phyloP scores from a whole-genome alignment of 2,797 vertebrate species.

The Danionella dracula region DNA sequence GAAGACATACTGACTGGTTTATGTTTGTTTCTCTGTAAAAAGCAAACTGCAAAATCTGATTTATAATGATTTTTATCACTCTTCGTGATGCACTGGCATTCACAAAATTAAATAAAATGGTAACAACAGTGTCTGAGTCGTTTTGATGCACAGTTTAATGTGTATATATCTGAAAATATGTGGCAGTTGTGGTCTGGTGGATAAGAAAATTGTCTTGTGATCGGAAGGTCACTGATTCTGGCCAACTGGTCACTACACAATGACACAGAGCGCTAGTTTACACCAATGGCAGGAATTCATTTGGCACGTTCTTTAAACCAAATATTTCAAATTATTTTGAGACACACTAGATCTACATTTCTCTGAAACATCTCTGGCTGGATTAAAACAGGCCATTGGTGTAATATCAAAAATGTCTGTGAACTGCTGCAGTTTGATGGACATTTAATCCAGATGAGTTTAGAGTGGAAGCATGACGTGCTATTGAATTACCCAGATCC shows the following conservation, averaged over 20 bases:
- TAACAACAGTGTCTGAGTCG: conserved; percentile 29
- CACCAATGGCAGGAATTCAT: neutral
- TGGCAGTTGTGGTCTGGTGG: too few relatives aligned
- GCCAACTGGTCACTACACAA: too few relatives aligned
- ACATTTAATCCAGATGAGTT: conserved; percentile 45
- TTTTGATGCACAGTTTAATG: conserved; percentile 24
- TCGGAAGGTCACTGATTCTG: too few relatives aligned
- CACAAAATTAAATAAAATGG: conserved; percentile 22
- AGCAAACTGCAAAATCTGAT: conserved; percentile 7
- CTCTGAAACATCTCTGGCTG: neutral
- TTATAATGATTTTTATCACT: conserved; percentile 4
- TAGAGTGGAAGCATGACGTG: conserved; percentile 21
- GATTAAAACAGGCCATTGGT: conserved; percentile 4
- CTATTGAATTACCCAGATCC: conserved; percentile 37
- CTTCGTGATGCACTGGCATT: conserved; percentile 25
- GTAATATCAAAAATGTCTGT: conserved; percentile 17
- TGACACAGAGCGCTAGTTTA: neutral
- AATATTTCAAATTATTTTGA: neutral
- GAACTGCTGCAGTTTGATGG: conserved; percentile 39
- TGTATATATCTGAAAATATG: conserved; percentile 2
- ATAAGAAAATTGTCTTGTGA: too few relatives aligned
- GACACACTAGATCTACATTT: neutral
- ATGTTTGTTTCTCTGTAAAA: conserved; percentile 19
- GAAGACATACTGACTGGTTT: conserved; percentile 18
- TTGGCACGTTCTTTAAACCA: neutral